Base-by-base conservation (phyloP, 2,888 invertebrate genomes). In the Drosophila mimetica region DNA sequence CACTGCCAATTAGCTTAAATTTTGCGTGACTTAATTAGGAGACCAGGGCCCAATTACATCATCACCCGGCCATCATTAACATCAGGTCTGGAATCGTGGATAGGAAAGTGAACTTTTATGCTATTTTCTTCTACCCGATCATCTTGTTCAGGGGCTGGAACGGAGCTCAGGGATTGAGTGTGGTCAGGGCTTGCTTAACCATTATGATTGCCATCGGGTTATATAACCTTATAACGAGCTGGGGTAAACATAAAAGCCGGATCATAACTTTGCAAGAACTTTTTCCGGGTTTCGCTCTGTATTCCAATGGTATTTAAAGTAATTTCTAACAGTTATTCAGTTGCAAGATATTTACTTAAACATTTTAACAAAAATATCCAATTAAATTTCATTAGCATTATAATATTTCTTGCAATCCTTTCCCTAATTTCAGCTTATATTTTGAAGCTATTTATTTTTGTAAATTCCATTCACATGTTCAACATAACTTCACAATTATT, bases 1-100 rank as follows among this genome's bases (percentile, higher is more conserved):
- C 53, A 46, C 58, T 67, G 72, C 70, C 76, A 76, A 83, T 79
- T 76, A 79, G 86, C 77, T 77, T 74, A 76, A 70, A 79, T 83
- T 86, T 82, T 84, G 87, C 85, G 85, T 86, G 81, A 86, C 87
- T 86, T 78, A 76, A 80, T 86, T 86, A 82, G 78, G 74, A 80
- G 25, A 20, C 36, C 22, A 30, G 30, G 30, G 28, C 18, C 48
- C 59, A 84, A 84, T 84, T 86, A 86, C 76, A 84, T 80, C 86
- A 81, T 70, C 57, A 34, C 37, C 36, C 67, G 14, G 18, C 55
- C 67, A 42, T 44, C 55, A 52, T 39, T 48, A 9, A 39, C 44
- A 20, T 13, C 44, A 32, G 30, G 28, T n/a, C 14, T 20, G 57
- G 46, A 60, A 25, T 32, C 61, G 61, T 41, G 25, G 61, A 30